A percentile compares a stretch with the other conserved stretches of the same genome.
phyloP scores from a whole-genome alignment of 2,888 invertebrate species.

The Podotricha telesiphe region DNA sequence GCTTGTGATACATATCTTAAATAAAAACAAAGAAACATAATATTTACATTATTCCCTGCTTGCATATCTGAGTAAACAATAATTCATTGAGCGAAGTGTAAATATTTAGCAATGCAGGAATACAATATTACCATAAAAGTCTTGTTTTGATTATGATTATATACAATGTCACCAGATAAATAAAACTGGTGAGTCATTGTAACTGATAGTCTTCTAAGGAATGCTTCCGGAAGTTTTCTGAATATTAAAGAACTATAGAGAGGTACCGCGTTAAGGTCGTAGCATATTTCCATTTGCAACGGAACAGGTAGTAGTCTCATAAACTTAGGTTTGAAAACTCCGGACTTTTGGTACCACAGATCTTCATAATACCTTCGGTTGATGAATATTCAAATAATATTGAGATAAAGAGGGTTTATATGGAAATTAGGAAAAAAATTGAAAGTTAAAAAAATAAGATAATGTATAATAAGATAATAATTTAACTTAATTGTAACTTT shows the following conservation, averaged over 20 bases:
- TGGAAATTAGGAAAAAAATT: neutral
- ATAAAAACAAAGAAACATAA: constrained; percentile 29
- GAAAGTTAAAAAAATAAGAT: no score
- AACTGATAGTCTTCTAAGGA: constrained; percentile 76
- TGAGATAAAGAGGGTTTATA: neutral
- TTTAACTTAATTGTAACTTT: no score
- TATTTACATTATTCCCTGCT: constrained; percentile 32
- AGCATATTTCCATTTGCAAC: constrained; percentile 79
- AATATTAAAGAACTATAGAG: constrained; percentile 80
- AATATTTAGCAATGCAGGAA: constrained; percentile 44
- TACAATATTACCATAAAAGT: constrained; percentile 73
- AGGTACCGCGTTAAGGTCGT: constrained; percentile 78
- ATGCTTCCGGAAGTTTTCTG: constrained; percentile 78
- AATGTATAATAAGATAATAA: no score
- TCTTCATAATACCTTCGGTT: constrained; percentile 75
- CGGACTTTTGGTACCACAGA: constrained; percentile 80
- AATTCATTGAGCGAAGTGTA: constrained; percentile 40
- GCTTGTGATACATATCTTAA: constrained; percentile 75
- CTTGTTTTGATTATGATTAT: constrained; percentile 77
- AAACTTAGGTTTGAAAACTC: constrained; percentile 73
- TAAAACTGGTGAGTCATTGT: constrained; percentile 81
- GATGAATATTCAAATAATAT: constrained; percentile 1
- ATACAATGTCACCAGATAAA: constrained; percentile 79
- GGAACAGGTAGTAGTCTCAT: constrained; percentile 73
- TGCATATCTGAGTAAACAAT: constrained; percentile 37